Evolutionary conservation across 2,113 vertebrate genomes (phyloP).

Genomic region (Propithecus coquereli): DNA sequence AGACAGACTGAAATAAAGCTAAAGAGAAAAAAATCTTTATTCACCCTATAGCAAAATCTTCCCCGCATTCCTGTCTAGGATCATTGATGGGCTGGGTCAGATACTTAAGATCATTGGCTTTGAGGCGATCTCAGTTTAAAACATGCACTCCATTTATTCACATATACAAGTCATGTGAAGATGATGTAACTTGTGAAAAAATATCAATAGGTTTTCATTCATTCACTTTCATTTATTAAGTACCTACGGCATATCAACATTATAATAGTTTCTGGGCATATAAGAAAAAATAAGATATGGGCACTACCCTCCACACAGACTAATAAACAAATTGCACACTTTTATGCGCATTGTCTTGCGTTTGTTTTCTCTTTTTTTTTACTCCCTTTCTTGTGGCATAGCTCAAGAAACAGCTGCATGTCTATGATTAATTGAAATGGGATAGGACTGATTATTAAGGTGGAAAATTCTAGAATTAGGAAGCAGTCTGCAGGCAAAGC

Average conservation of each 20-base stretch:
- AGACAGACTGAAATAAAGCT: constrained; percentile 21
- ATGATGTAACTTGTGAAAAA: background rate
- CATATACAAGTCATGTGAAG: background rate
- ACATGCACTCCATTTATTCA: background rate
- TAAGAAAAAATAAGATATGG: background rate
- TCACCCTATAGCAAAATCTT: background rate
- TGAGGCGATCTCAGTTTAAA: background rate
- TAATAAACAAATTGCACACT: background rate
- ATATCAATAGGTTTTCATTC: background rate
- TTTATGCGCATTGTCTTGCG: background rate
- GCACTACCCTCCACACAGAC: background rate
- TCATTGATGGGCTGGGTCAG: background rate
- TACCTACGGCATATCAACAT: background rate
- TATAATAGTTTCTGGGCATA: background rate
- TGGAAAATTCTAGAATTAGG: constrained; percentile 22
- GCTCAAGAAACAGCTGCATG: background rate
- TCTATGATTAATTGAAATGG: background rate
- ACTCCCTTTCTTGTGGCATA: background rate
- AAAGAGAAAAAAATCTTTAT: constrained; percentile 42
- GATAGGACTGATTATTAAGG: background rate
- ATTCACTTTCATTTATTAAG: background rate
- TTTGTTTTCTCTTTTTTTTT: background rate
- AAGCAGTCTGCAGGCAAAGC: background rate
- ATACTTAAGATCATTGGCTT: background rate
- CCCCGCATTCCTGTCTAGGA: background rate